Conservation (phyloP, 2,113 vertebrate genomes). For the Anarhynchus alexandrinus region DNA sequence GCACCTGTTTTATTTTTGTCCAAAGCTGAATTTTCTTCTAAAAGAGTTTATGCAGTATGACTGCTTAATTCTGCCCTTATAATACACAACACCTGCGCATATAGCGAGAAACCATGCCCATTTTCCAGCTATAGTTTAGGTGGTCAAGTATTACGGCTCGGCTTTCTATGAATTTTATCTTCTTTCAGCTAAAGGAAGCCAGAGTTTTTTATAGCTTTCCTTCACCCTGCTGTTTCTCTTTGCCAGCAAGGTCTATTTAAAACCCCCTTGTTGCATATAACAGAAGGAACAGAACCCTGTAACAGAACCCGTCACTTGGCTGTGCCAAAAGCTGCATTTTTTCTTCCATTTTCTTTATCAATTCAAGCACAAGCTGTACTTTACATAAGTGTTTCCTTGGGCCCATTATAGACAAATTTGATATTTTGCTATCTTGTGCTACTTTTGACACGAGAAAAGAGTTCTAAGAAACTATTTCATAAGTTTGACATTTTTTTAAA, state of each 20-base stretch:
- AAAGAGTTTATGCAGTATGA: background rate
- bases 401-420: background rate
- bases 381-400: background rate
- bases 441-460: background rate
- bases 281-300: background rate
- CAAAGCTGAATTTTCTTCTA: background rate
- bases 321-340: background rate
- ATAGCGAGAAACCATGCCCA: background rate
- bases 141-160: background rate
- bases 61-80: background rate
- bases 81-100: background rate
- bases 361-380: background rate
- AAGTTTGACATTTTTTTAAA: background rate
- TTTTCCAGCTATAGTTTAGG: background rate
- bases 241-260: background rate
- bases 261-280: background rate
- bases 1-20: background rate
- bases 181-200: background rate
- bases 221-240: background rate
- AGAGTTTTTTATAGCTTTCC: background rate
- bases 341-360: background rate
- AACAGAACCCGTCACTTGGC: background rate
- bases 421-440: background rate
- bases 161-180: background rate
- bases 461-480: constrained; percentile 7